phyloP scores from a whole-genome alignment of 2,888 invertebrate genomes.

The Caenorhabditis zanzibari region DNA sequence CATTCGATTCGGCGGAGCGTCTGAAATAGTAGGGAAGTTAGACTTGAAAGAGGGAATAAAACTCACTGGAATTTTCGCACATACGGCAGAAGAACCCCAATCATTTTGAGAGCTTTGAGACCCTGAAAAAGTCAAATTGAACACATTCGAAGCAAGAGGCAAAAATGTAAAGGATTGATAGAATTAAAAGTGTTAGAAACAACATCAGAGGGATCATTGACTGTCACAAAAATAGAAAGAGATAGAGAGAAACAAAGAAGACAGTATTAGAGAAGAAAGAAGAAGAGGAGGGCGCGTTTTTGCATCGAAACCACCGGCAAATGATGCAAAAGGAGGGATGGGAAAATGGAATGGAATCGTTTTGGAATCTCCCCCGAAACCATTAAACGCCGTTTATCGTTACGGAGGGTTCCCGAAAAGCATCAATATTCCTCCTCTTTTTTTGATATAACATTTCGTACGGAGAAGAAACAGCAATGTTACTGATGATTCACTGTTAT shows the following conservation, averaged over 20 bases:
- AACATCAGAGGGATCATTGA: conserved; percentile 31
- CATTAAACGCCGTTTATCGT: conserved; percentile 56
- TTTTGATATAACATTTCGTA: background rate
- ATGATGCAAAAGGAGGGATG: conserved; percentile 37
- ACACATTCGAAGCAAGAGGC: background rate
- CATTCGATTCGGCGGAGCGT: conserved; percentile 81
- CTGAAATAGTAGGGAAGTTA: conserved; percentile 45
- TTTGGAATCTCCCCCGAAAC: conserved; percentile 9
- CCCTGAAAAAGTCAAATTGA: conserved; percentile 30
- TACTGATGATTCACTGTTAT: conserved; percentile 30
- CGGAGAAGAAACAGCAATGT: background rate
- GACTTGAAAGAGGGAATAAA: background rate
- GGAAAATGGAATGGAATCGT: conserved; percentile 37
- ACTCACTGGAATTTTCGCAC: conserved; percentile 68
- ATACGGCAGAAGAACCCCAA: conserved; percentile 69
- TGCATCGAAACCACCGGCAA: conserved; percentile 33
- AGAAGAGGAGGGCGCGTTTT: conserved; percentile 28
- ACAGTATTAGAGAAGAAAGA: conserved; percentile 21
- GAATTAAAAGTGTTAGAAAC: conserved; percentile 42
- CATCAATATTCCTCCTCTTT: conserved; percentile 4
- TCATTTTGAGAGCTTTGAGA: conserved; percentile 60
- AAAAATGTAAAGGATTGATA: conserved; percentile 8
- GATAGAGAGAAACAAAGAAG: conserved; percentile 13
- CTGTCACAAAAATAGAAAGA: conserved; percentile 1
- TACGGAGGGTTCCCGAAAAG: background rate